These are phyloP conservation scores for Larimichthys crocea DNA, from an alignment of 2,113 vertebrate species.

Conservation along the genomic window DNA sequence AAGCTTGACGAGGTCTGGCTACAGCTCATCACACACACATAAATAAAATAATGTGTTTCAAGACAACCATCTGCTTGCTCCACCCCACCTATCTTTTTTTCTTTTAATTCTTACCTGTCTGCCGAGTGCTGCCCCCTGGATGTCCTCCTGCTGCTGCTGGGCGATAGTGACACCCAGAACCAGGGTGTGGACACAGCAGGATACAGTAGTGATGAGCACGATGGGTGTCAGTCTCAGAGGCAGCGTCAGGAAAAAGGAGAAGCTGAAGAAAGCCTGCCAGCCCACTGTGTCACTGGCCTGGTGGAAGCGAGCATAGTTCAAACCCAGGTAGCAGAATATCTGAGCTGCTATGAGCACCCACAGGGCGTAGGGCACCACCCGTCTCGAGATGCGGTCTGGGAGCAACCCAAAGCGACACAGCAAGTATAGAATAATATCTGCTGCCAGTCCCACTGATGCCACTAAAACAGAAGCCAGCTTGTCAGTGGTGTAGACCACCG, in stretches of 20 bases:
- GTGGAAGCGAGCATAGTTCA: slow-evolving; percentile 90
- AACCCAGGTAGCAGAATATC: slow-evolving; percentile 93
- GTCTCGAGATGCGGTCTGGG: slow-evolving; percentile 88
- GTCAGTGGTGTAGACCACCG: slow-evolving; percentile 88
- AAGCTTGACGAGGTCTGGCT: background rate
- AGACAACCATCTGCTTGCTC: background rate
- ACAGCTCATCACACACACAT: background rate
- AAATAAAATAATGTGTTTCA: background rate
- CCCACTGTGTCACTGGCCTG: slow-evolving; percentile 95
- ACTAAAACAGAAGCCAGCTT: slow-evolving; percentile 88
- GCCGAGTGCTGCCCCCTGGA: slow-evolving; percentile 83
- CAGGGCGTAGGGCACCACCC: slow-evolving; percentile 90
- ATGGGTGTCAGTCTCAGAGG: slow-evolving; percentile 92
- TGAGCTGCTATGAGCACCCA: slow-evolving; percentile 94
- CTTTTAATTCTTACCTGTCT: slow-evolving; percentile 86
- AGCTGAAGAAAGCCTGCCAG: slow-evolving; percentile 97
- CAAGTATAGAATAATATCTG: slow-evolving; percentile 88
- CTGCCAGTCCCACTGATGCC: slow-evolving; percentile 83
- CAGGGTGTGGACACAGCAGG: slow-evolving; percentile 92
- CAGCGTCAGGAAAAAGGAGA: slow-evolving; percentile 94
- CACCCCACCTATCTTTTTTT: background rate
- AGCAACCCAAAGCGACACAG: slow-evolving; percentile 89
- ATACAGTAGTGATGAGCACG: slow-evolving; percentile 88
- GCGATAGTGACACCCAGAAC: slow-evolving; percentile 93
- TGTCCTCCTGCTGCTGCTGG: slow-evolving; percentile 89